Evolutionary conservation across 1,140 invertebrate species (phyloP), one percentile per base, ranked within the genome.

Genomic region (Diorhabda elongata): DNA sequence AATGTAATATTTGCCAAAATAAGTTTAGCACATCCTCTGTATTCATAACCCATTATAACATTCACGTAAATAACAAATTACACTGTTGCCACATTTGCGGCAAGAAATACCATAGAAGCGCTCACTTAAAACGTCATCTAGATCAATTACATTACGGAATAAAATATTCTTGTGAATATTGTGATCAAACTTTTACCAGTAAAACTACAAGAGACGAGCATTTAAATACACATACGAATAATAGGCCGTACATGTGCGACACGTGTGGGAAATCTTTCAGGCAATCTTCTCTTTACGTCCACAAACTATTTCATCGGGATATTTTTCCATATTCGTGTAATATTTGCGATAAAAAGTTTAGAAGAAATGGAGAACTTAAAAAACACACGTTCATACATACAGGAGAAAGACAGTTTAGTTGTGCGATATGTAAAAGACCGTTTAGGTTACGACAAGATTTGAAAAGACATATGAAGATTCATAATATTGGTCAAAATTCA

Each of bases 231-330:
- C 88, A 90, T 66, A 88, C 87, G 0, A 84, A 87, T 26, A 83
- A 86, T 71, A 84, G 88, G 59, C 87, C 88, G 0, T 90, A 86
- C 69, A 82, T 86, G 9, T 90, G 89, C 72, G 86, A 89, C 66
- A 80, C 85, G 59, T 90, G 88, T 66, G 86, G 80, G 70, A 41
- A 79, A 68, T 64, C 75, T 4, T 81, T 81, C 64, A 75, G 72
- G 52, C 77, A 80, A 44, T 74, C 72, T 41, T 73, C 75, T 80
- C 84, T 99, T 56, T 84, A 98, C 64, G 98, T 98, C 68, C 97
- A 99, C 82, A 96, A 98, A 83, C 85, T 96, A 74, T 98, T 96
- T 4, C 98, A 99, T 81, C 98, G 95, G 2, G 94, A 99, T 61
- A 67, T 61, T 57, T 74, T 68, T 61, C 66, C 64, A 4, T 99